Base-by-base conservation (phyloP, 2,797 vertebrate species). In the Chelon labrosus region DNA sequence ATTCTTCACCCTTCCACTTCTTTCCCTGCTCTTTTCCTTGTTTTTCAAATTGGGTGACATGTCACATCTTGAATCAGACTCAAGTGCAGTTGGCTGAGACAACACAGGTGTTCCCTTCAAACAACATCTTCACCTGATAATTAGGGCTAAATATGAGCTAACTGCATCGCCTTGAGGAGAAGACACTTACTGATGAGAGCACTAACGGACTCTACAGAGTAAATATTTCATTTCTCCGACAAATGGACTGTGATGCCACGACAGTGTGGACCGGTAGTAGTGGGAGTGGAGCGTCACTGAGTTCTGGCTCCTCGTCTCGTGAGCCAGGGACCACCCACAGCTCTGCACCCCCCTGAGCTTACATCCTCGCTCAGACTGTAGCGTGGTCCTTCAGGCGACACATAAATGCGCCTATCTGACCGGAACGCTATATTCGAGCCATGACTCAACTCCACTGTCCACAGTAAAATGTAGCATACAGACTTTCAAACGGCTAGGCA, bases 281-380 rank as follows among this genome's bases (percentile, higher is more conserved):
- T 84, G 79, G 83, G 86, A 72, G 82, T 60, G 12, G 22, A 76
- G 72, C 73, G 61, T 85, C 83, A 83, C 51, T 11, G 47, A 58
- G 63, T 7, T 73, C 60, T 31, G 70, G 66, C 79, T 71, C 35
- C 53, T 65, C 70, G n/a, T 83, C 62, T 80, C 35, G 47, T 10
- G 7, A 85, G 83, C 82, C 87, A 90, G 68, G 80, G 75, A 89
- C 82, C 89, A 86, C 88, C 87, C 78, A 82, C 83, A 70, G 65
- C 56, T 70, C 60, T 49, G 69, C 62, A 53, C 35, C 61, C 64
- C 68, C 46, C 70, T 67, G 75, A 46, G 19, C 57, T 74, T 72
- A 14, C 7, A 49, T 58, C 53, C 75, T 77, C 64, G 73, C 60
- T 71, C 67, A 74, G 35, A 75, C 70, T 65, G 66, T 11, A 57